A percentile compares a stretch with the other conserved stretches of the same genome.
phyloP scores from a whole-genome alignment of 1,140 invertebrate species.

The Micrasema minimum region DNA sequence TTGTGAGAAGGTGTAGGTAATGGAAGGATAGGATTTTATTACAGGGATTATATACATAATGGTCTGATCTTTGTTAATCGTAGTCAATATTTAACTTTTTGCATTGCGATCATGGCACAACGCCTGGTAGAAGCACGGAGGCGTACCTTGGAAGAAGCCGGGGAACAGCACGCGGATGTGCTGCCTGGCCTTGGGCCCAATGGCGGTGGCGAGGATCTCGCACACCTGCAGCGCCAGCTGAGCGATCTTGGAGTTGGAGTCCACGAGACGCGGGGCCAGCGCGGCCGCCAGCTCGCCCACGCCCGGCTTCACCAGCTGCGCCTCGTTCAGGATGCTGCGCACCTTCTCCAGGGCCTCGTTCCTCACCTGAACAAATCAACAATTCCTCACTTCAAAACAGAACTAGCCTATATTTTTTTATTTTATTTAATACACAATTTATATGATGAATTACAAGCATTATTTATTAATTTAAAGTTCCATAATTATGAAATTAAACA shows the following conservation, averaged over 20 bases:
- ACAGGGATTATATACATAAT: too few species aligned
- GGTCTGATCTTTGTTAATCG: too few species aligned
- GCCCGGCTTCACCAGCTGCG: slow-evolving; percentile 82
- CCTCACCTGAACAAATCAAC: slow-evolving; percentile 70
- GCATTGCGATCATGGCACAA: too few species aligned
- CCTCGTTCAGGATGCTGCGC: slow-evolving; percentile 77
- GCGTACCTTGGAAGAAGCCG: slow-evolving; percentile 80
- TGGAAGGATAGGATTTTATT: too few species aligned
- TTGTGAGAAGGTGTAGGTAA: too few species aligned
- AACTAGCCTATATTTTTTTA: too few species aligned
- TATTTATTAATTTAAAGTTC: too few species aligned
- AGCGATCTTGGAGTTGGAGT: slow-evolving; percentile 93
- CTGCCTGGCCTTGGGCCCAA: slow-evolving; percentile 84
- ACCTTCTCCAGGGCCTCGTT: slow-evolving; percentile 87
- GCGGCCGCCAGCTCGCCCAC: slow-evolving; percentile 86
- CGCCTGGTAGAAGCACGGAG: neutral
- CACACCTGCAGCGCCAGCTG: slow-evolving; percentile 85
- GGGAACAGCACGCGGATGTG: slow-evolving; percentile 86
- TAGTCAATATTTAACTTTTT: too few species aligned
- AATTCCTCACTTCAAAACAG: too few species aligned
- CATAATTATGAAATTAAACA: too few species aligned
- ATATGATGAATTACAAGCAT: too few species aligned
- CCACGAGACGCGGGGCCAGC: slow-evolving; percentile 79
- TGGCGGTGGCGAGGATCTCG: slow-evolving; percentile 79
- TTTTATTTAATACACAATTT: too few species aligned